Evolutionary conservation across 2,797 vertebrate genomes (phyloP).

Genomic region (Coregonus suidteri): DNA sequence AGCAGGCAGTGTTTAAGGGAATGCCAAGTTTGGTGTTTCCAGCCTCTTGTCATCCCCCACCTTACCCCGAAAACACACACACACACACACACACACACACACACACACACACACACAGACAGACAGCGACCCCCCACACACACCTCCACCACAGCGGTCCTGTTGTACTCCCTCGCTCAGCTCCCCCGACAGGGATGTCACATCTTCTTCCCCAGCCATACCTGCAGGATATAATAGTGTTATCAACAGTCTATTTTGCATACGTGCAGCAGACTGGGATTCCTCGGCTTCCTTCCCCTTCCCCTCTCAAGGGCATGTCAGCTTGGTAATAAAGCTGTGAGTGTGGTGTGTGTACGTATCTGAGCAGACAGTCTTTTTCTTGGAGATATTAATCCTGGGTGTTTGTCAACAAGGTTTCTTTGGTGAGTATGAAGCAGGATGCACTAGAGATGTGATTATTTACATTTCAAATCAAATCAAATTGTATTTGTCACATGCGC

Average conservation of each 20-base stretch:
- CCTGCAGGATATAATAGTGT: conserved; percentile 39
- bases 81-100: too few relatives aligned
- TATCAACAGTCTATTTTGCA: conserved; percentile 45
- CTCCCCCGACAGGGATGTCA: too few relatives aligned
- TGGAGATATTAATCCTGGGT: conserved; percentile 47
- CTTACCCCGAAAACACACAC: too few relatives aligned
- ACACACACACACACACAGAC: too few relatives aligned
- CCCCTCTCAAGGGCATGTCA: conserved; percentile 31
- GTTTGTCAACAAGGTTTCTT: conserved; percentile 54
- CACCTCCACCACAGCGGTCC: too few relatives aligned
- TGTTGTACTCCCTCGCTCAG: too few relatives aligned
- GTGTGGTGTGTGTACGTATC: conserved; percentile 2
- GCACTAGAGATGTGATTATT: too few relatives aligned
- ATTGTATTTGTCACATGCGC: too few relatives aligned
- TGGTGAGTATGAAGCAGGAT: conserved; percentile 46
- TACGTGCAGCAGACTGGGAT: conserved; percentile 27
- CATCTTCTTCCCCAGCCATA: conserved; percentile 26
- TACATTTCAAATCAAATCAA: too few relatives aligned
- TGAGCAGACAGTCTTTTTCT: conserved; percentile 33
- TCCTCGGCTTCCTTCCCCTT: neutral
- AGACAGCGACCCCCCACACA: too few relatives aligned
- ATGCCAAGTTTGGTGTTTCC: too few relatives aligned
- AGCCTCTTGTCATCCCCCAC: too few relatives aligned
- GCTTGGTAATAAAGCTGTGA: neutral
- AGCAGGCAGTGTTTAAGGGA: conserved; percentile 22